Percentiles rank a stretch among this genome's conserved stretches.
These are phyloP conservation scores for Tapera naevia DNA, from an alignment of 2,797 vertebrate species.

Conservation along the genomic window DNA sequence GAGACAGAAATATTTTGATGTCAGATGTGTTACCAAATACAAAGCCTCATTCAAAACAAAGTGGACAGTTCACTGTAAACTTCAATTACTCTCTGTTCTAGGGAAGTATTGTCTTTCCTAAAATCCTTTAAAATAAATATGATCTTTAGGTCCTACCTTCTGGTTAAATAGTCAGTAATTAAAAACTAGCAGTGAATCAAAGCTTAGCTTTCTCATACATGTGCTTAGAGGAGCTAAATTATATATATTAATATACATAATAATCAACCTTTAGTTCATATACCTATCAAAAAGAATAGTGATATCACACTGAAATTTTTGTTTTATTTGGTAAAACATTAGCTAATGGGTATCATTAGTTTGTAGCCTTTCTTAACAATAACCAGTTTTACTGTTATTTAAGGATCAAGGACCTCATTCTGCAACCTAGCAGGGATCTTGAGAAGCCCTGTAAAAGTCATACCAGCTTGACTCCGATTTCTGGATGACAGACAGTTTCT, in stretches of 20 bases:
- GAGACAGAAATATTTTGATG: not conserved
- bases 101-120: not conserved
- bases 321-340: not conserved
- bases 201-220: not conserved
- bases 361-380: not conserved
- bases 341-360: not conserved
- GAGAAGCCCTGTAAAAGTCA: not conserved
- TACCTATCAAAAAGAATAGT: not conserved
- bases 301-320: not conserved
- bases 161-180: not conserved
- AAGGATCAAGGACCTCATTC: accelerated
- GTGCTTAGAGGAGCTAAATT: not conserved
- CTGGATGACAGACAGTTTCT: not conserved
- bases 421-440: not conserved
- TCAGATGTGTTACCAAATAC: not conserved
- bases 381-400: not conserved
- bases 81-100: not conserved
- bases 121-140: not conserved
- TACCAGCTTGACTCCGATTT: not conserved
- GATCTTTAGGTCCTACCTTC: not conserved
- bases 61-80: not conserved
- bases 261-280: not conserved
- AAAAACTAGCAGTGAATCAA: not conserved
- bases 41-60: not conserved
- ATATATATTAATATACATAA: not conserved